Evolutionary conservation across 2,888 invertebrate species (phyloP), one percentile per base, ranked within the genome.

Genomic region (Lepidonotus clava): DNA sequence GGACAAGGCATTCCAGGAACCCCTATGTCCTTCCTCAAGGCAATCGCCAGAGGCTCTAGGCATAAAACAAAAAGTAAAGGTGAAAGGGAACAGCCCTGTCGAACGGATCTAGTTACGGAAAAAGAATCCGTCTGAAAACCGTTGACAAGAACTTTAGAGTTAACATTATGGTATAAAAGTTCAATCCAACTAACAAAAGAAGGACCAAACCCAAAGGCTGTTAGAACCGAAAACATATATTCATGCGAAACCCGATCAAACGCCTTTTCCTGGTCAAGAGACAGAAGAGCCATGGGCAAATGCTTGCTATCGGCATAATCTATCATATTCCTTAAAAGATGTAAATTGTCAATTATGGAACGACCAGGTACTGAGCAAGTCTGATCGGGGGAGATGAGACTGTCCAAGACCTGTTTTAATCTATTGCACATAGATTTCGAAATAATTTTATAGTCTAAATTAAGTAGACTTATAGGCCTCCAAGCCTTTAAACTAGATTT

Each of bases 11-110:
- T n/a, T 32, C 8, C 24, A 32, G 66, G 28, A 6, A 36, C 8
- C 8, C 61, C 24, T 56, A 32, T 5, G 21, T 40, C 46, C 24
- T 85, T 67, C 40, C 40, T 36, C 41, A 36, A 18, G 38, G 67
- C 67, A 6, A 36, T n/a, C 38, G 0, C 38, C 11, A 86, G 34
- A 34, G 86, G 86, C 0, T 85, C 85, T 11, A 85, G 36, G 21
- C 41, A 71, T 11, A 85, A 0, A 5, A 85, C 41, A 85, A 38
- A 85, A 1, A 85, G 8, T 0, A 67, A 40, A 0, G 85, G 85
- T 0, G 85, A 85, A 6, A 85, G 41, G 21, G 38, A n/a, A n/a
- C 71, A 71, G 0, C 86, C 86, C 36, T 86, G 86, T 51, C 86
- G 28, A 0, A 71, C 46, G 1, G 46, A 51, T 0, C 77, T 0